Base-by-base conservation (phyloP, 2,113 vertebrate species). In the Apteryx mantelli region DNA sequence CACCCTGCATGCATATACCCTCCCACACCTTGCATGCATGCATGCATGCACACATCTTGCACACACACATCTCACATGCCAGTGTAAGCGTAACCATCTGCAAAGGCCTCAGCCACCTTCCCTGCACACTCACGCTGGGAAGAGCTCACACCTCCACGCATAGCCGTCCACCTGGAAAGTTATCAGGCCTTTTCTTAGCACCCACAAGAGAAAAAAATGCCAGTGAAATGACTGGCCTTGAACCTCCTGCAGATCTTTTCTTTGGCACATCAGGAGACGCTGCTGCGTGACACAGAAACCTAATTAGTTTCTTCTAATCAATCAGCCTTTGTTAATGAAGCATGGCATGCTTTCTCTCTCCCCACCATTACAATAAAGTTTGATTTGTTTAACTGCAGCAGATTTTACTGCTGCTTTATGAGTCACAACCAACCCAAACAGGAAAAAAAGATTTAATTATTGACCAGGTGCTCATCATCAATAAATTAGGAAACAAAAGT, bases 271-370 rank as follows among this genome's bases (percentile, higher is more conserved):
- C 93, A 90, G 71, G 82, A 96, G 71, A 50, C 61, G 15, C 61
- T 32, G 48, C 30, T 66, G 73, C 50, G 52, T 87, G 50, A 82
- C 91, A 97, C 83, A 97, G 68, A 91, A 96, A 85, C 78, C 50
- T 85, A 92, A 97, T 95, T 89, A 75, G 80, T 96, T 97, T 97
- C 68, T 90, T 91, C 81, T 93, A 93, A 96, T 96, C 93, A 95
- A 94, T 97, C 89, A 95, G 70, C 42, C 87, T 79, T 95, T 94
- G 48, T 92, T 97, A 96, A 96, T 94, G 85, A 96, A 78, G 76
- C 48, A 8, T 86, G 81, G 92, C 81, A 84, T 81, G 44, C 71
- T 95, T 94, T 92, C 82, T 95, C 78, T 97, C 90, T 95, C 91
- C 38, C 81, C 76, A 32, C 60, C 86, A 70, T 86, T 93, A 89